Evolutionary conservation across 2,797 vertebrate genomes (phyloP).

Genomic region (Xiphorhynchus erythropygius): DNA sequence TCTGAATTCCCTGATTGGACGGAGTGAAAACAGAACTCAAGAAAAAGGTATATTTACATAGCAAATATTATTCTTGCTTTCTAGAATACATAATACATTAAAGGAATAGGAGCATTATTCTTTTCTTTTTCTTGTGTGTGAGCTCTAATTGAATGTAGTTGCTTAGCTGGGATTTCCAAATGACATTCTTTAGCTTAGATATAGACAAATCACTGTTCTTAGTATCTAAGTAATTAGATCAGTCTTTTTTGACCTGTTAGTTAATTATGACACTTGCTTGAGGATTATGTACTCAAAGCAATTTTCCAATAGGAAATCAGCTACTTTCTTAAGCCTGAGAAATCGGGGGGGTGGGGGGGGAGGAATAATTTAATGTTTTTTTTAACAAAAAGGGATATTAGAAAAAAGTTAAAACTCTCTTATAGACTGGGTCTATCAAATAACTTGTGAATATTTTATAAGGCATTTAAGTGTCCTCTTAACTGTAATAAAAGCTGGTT

Average conservation of each 20-base stretch:
- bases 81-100: background rate
- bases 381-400: background rate
- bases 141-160: background rate
- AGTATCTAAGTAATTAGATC: background rate
- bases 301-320: background rate
- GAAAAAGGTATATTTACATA: slow-evolving; percentile 39
- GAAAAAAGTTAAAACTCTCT: background rate
- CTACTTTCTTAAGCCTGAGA: background rate
- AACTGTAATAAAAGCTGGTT: background rate
- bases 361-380: background rate
- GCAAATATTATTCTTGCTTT: background rate
- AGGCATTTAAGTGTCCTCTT: background rate
- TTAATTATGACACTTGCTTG: background rate
- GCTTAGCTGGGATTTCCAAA: background rate
- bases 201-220: background rate
- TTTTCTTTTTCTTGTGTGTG: background rate
- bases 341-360: no score
- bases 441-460: background rate
- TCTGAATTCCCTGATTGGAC: slow-evolving; percentile 42
- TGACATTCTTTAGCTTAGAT: background rate
- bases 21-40: slow-evolving; percentile 24
- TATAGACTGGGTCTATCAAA: background rate
- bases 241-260: background rate
- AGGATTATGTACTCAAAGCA: background rate
- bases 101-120: background rate